Conservation (phyloP, 2,113 vertebrate species). For the Procapra przewalskii region DNA sequence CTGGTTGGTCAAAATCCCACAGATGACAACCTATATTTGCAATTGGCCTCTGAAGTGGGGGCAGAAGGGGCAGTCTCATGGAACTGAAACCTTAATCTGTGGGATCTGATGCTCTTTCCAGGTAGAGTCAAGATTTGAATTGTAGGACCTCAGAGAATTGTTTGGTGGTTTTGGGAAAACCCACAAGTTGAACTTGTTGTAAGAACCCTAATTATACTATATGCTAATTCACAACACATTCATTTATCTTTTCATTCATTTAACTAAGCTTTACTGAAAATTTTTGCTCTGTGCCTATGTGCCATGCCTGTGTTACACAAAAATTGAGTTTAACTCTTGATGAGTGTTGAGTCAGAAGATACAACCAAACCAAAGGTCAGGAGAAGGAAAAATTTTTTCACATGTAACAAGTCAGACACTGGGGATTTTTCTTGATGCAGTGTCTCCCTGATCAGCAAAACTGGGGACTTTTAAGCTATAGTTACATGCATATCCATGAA, state of each 20-base stretch:
- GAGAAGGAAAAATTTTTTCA: not conserved
- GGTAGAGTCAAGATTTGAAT: not conserved
- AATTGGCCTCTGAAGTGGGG: not conserved
- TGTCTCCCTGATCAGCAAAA: not conserved
- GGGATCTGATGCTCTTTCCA: not conserved
- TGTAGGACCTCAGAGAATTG: not conserved
- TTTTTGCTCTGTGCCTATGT: not conserved
- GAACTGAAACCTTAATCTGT: not conserved
- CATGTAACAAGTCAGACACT: not conserved
- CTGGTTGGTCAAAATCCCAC: not conserved
- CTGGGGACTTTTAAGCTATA: not conserved
- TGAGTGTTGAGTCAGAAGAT: not conserved
- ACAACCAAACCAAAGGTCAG: not conserved
- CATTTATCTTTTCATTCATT: not conserved
- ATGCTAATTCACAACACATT: not conserved
- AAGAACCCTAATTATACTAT: not conserved
- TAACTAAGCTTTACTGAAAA: not conserved
- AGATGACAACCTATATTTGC: not conserved
- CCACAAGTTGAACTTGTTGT: not conserved
- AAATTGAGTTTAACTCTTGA: not conserved
- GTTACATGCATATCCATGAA: not conserved
- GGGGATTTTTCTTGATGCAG: not conserved
- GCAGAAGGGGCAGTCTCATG: not conserved
- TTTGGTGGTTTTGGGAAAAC: not conserved
- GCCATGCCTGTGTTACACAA: not conserved